Percentiles rank a stretch among this genome's conserved stretches.
These are phyloP conservation scores for Noctua comes DNA, from an alignment of 2,888 invertebrate species.

Conservation along the genomic window DNA sequence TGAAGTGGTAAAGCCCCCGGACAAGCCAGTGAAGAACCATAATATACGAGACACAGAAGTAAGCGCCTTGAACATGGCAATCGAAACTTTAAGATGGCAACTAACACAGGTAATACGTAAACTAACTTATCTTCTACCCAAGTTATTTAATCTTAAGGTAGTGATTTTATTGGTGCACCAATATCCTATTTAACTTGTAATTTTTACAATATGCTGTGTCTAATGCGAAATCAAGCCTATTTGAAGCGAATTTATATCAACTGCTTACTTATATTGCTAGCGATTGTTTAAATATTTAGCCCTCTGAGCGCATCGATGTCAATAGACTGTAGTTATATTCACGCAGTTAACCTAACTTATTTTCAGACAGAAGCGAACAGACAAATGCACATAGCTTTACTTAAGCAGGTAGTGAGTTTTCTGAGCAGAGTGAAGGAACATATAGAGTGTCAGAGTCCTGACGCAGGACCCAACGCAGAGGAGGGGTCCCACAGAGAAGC, in stretches of 20 bases:
- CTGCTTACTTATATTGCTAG: slow-evolving; percentile 32
- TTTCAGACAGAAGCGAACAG: slow-evolving; percentile 93
- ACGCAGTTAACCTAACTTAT: slow-evolving; percentile 70
- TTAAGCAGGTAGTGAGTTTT: slow-evolving; percentile 93
- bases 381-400: slow-evolving; percentile 93
- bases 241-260: slow-evolving; percentile 62
- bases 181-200: slow-evolving; percentile 44
- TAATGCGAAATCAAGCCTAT: slow-evolving; percentile 55
- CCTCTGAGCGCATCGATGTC: not conserved
- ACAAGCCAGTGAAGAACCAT: slow-evolving; percentile 71
- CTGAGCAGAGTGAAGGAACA: slow-evolving; percentile 92
- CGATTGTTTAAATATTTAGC: slow-evolving; percentile 19
- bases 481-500: slow-evolving; percentile 64
- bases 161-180: slow-evolving; percentile 76
- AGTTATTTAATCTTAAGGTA: slow-evolving; percentile 21
- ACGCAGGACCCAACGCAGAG: slow-evolving; percentile 70
- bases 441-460: slow-evolving; percentile 86
- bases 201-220: slow-evolving; percentile 12
- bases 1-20: slow-evolving; percentile 76
- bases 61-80: slow-evolving; percentile 91
- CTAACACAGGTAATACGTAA: slow-evolving; percentile 91
- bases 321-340: slow-evolving; percentile 16
- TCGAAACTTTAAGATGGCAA: slow-evolving; percentile 93
- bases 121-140: slow-evolving; percentile 1
- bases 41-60: slow-evolving; percentile 82